phyloP scores from a whole-genome alignment of 2,113 vertebrate genomes.

The Ceyx margarethae region DNA sequence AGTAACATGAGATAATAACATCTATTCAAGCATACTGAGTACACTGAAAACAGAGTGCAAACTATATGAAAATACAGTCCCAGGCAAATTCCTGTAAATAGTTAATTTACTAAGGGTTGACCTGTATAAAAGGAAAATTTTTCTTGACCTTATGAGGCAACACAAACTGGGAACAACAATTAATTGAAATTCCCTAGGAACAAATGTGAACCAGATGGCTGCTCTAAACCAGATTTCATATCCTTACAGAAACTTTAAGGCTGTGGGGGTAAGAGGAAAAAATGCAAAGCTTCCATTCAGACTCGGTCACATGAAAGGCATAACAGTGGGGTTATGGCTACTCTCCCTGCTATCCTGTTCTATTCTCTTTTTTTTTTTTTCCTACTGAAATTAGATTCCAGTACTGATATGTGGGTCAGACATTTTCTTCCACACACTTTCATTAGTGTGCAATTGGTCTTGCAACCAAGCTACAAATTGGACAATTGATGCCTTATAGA shows the following conservation, averaged over 20 bases:
- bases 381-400: neutral
- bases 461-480: neutral
- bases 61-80: neutral
- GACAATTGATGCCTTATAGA: neutral
- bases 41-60: neutral
- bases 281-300: neutral
- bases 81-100: neutral
- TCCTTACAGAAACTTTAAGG: neutral
- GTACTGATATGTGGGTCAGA: neutral
- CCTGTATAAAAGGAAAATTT: neutral
- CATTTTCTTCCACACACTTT: neutral
- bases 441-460: neutral
- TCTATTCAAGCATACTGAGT: neutral
- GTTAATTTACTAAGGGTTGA: neutral
- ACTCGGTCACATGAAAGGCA: neutral
- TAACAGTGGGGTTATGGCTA: neutral
- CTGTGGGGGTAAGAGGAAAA: neutral
- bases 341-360: neutral
- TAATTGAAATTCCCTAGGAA: neutral
- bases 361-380: neutral
- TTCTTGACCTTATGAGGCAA: neutral
- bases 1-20: neutral
- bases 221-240: neutral
- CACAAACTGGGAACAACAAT: neutral
- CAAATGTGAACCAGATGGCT: neutral